Conservation (phyloP, 1,140 invertebrate species). For the Manduca sexta region DNA sequence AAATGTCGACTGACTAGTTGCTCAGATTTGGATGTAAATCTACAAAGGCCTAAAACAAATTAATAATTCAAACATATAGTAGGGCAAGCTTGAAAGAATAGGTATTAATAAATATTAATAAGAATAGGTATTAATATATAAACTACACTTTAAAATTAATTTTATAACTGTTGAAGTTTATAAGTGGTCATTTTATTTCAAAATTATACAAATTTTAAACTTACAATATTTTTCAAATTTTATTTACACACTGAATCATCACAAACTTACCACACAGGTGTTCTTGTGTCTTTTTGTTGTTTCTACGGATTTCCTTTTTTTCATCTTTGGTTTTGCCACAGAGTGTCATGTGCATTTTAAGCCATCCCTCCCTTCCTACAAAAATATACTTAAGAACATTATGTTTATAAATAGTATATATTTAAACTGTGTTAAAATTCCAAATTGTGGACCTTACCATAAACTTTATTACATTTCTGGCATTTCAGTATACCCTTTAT, state of each 20-base stretch:
- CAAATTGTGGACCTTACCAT: background rate
- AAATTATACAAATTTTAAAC: too few species aligned
- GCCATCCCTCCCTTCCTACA: background rate
- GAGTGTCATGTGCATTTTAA: background rate
- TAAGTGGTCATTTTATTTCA: too few species aligned
- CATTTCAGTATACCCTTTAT: background rate
- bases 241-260: background rate
- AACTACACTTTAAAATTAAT: too few species aligned
- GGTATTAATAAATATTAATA: too few species aligned
- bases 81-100: too few species aligned
- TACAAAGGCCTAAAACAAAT: slow-evolving; percentile 41
- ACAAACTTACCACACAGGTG: slow-evolving; percentile 20
- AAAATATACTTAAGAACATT: too few species aligned
- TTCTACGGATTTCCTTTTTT: slow-evolving; percentile 2
- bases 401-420: background rate
- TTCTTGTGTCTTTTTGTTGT: background rate
- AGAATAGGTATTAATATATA: too few species aligned
- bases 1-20: slow-evolving; percentile 29
- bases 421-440: background rate
- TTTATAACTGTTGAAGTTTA: too few species aligned
- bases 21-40: slow-evolving; percentile 9
- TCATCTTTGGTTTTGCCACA: background rate
- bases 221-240: too few species aligned
- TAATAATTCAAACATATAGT: too few species aligned
- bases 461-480: slow-evolving; percentile 3